Base-by-base conservation (phyloP, 2,888 invertebrate species). In the Choristoneura rosaceana region DNA sequence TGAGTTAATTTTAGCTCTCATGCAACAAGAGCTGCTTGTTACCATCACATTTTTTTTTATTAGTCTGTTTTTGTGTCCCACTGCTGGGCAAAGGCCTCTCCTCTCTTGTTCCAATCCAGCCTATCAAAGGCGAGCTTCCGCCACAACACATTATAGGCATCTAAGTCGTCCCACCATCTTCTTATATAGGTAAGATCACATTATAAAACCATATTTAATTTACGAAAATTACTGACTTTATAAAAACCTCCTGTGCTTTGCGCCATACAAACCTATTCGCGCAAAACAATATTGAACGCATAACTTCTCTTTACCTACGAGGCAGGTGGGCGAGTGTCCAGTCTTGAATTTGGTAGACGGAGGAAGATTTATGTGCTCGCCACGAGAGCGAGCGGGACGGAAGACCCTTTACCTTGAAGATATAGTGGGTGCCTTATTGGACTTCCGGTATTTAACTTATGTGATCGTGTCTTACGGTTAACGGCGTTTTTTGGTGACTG, bases 221-320 rank as follows among this genome's bases (percentile, higher is more conserved):
- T 0, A 2, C 25, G 25, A 25, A 25, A 25, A 25, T 25, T 25
- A 25, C 25, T 5, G 5, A 47, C 14, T 55, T 25, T 1, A 3
- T 17, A 52, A 10, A 52, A 52, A 52, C 17, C 17, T 3, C 55
- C 38, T 17, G 33, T 50, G 47, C 45, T 52, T 69, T 70, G 61
- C 14, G 12, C 65, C 65, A 70, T 45, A 52, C 60, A 64, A 73
- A 64, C 70, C 65, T 65, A 70, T 61, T 69, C 73, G 65, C 45
- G 69, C 63, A 70, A 70, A 70, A 62, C 70, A 70, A 70, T 70
- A 73, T 73, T 73, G 73, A 73, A 73, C 73, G 73, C 73, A 73
- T 73, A 73, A 73, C 73, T 73, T 73, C 73, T 73, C 73, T 73
- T 73, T 73, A 73, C 68, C 69, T 47, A 70, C 73, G 70, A 62